Percentiles rank a stretch among this genome's conserved stretches.
Evolutionary conservation across 2,113 vertebrate genomes (phyloP).

Genomic region (Pipra filicauda): DNA sequence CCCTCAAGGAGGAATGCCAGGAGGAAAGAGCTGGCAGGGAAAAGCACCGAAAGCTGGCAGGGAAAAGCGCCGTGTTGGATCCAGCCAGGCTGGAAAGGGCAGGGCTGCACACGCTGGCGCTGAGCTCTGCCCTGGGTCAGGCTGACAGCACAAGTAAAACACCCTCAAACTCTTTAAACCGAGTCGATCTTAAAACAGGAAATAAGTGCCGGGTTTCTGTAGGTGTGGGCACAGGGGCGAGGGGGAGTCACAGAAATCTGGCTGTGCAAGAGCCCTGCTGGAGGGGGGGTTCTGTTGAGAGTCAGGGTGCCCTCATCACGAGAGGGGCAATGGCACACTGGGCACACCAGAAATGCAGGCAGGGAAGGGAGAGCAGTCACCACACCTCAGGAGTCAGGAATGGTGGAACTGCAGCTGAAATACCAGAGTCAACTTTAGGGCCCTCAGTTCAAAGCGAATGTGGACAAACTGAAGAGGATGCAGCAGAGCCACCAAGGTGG

Average conservation of each 20-base stretch:
- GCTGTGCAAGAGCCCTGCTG: not conserved
- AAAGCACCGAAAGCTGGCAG: not conserved
- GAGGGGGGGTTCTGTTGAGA: not conserved
- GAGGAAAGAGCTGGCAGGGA: not conserved
- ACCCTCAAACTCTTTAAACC: not conserved
- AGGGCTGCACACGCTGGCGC: not conserved
- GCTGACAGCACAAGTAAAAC: not conserved
- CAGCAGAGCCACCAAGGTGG: too few relatives aligned
- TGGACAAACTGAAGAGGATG: not conserved
- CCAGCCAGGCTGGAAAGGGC: accelerated
- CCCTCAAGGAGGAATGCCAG: not conserved
- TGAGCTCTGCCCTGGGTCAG: not conserved
- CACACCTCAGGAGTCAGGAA: not conserved
- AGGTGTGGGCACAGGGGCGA: not conserved
- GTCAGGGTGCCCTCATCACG: not conserved
- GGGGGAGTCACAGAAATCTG: not conserved
- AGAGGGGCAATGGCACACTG: not conserved
- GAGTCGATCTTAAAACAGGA: not conserved
- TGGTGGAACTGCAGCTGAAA: not conserved
- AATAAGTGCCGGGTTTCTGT: not conserved
- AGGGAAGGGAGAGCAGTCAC: not conserved
- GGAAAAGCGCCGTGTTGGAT: accelerated
- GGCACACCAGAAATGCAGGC: not conserved
- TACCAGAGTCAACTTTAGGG: not conserved
- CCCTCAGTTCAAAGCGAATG: not conserved